Evolutionary conservation across 2,888 invertebrate species (phyloP).

Genomic region (Aproaerema taeniolella): DNA sequence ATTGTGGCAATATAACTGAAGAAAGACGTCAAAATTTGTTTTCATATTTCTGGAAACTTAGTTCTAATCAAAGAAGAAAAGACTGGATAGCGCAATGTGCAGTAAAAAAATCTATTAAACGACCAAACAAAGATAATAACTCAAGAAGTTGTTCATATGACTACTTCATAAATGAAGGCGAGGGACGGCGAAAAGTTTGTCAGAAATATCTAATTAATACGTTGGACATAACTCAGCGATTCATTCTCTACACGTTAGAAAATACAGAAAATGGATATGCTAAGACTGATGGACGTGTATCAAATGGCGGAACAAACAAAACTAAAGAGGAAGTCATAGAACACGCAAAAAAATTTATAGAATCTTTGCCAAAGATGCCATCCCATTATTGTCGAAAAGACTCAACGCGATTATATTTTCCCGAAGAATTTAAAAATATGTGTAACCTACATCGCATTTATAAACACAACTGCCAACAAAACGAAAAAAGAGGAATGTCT

Average conservation of each 20-base stretch:
- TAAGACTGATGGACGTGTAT: conserved; percentile 15
- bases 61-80: conserved; percentile 12
- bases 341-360: conserved; percentile 11
- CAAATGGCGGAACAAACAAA: conserved; percentile 15
- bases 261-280: conserved; percentile 8
- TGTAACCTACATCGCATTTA: conserved; percentile 10
- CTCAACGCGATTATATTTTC: conserved; percentile 15
- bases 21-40: conserved; percentile 16
- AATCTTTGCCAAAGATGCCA: conserved; percentile 17
- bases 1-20: not conserved
- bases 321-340: conserved; percentile 11
- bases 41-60: conserved; percentile 14
- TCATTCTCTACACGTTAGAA: conserved; percentile 14
- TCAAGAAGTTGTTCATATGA: conserved; percentile 5
- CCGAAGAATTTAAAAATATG: conserved; percentile 11
- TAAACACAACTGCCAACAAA: not conserved
- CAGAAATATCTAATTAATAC: conserved; percentile 17
- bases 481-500: not conserved
- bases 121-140: conserved; percentile 7
- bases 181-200: conserved; percentile 17
- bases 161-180: conserved; percentile 21
- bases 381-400: conserved; percentile 12
- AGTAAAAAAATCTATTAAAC: conserved; percentile 6
- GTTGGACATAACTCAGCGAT: conserved; percentile 16
- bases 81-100: conserved; percentile 16